Conservation (phyloP, 2,888 invertebrate genomes). For the Tinea trinotella region DNA sequence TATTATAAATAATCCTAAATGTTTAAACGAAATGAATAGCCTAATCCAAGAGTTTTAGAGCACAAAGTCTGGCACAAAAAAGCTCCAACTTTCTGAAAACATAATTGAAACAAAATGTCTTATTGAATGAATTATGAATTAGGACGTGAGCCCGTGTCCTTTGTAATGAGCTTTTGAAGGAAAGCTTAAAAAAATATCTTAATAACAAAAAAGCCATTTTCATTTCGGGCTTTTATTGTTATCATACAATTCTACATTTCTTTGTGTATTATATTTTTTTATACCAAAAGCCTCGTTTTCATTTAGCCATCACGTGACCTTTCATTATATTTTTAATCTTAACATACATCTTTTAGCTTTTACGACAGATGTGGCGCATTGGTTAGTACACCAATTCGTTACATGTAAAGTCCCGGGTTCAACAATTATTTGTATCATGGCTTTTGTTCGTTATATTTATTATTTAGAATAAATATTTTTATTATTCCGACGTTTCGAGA, state of each 20-base stretch:
- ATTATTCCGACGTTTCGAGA: too few relatives aligned
- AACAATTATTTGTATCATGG: too few relatives aligned
- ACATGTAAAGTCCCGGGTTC: too few relatives aligned
- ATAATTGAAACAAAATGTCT: background rate
- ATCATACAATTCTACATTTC: background rate
- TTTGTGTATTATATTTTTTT: background rate
- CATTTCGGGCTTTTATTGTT: background rate
- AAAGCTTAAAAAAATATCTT: too few relatives aligned
- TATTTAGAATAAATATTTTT: too few relatives aligned
- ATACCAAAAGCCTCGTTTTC: background rate
- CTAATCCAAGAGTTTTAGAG: background rate
- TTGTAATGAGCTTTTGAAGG: background rate
- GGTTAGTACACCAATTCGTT: too few relatives aligned
- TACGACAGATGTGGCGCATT: too few relatives aligned
- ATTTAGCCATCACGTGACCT: background rate
- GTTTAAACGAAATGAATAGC: background rate
- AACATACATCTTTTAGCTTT: too few relatives aligned
- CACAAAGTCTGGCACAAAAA: background rate
- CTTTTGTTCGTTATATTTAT: too few relatives aligned
- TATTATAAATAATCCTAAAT: background rate
- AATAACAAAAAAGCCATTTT: background rate
- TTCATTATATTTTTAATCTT: background rate
- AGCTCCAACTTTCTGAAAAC: background rate
- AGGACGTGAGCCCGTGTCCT: background rate
- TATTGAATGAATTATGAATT: background rate